A percentile compares a stretch with the other conserved stretches of the same genome.
Evolutionary conservation across 37 sponge, comb jelly and placozoan genomes (phyloP).

Genomic region (Tethya wilhelma): DNA sequence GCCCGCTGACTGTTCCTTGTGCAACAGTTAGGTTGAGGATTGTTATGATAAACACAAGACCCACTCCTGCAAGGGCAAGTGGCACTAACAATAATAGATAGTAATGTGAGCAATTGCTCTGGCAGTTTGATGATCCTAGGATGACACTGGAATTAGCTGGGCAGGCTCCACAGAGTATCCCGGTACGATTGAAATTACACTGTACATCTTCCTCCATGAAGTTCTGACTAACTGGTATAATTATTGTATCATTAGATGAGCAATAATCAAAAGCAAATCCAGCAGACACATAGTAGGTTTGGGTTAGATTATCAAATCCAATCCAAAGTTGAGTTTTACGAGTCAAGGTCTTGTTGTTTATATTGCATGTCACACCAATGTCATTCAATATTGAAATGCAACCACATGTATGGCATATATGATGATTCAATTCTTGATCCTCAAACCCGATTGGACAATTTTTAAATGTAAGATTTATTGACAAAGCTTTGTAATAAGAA

Average conservation of each 20-base stretch:
- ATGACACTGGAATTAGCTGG: conserved; percentile 20
- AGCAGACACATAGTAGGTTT: no score
- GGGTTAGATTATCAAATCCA: neutral
- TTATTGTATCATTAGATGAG: neutral
- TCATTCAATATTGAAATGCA: neutral
- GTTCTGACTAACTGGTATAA: neutral
- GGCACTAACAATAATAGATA: conserved; percentile 2
- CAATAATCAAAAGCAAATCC: no score
- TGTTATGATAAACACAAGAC: conserved; percentile 26
- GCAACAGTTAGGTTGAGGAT: conserved; percentile 51
- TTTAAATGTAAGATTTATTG: neutral
- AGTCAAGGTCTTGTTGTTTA: no score
- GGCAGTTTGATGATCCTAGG: conserved; percentile 29
- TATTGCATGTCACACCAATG: no score
- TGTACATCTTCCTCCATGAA: conserved; percentile 16
- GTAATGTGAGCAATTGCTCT: neutral
- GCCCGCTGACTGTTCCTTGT: conserved; percentile 47
- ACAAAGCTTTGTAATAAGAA: neutral
- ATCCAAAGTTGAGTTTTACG: neutral
- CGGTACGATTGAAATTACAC: conserved; percentile 45
- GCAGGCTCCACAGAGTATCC: conserved; percentile 55
- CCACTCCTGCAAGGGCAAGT: conserved; percentile 30
- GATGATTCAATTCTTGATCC: neutral
- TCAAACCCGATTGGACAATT: neutral
- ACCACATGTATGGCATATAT: no score